Conservation (phyloP, 2,888 invertebrate genomes). For the Ectemnius continuus region DNA sequence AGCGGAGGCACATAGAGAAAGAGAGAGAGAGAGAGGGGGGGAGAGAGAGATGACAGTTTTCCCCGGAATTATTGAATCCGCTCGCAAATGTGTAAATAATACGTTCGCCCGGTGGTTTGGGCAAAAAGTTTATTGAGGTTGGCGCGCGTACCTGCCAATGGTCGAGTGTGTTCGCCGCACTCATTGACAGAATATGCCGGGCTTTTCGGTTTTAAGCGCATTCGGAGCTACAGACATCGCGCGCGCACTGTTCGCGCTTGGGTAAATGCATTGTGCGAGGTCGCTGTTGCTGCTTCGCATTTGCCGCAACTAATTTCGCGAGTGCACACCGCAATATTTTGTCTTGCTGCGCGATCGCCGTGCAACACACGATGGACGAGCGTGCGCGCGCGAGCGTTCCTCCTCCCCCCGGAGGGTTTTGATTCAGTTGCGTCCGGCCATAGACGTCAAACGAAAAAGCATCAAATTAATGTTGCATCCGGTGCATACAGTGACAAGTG, state of each 20-base stretch:
- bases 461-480: neutral
- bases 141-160: neutral
- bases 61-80: neutral
- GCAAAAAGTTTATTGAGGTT: neutral
- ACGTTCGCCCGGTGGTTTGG: neutral
- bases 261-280: neutral
- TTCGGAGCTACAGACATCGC: neutral
- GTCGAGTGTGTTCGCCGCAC: neutral
- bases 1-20: no score
- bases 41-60: neutral
- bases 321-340: neutral
- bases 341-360: slow-evolving; percentile 1
- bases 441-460: neutral
- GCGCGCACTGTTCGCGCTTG: neutral
- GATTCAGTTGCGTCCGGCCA: neutral
- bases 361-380: neutral
- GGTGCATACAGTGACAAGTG: neutral
- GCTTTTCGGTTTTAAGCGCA: slow-evolving; percentile 4
- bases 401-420: neutral
- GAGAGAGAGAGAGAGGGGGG: no score
- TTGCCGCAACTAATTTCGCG: slow-evolving; percentile 5
- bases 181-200: neutral
- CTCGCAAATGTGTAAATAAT: slow-evolving; percentile 2
- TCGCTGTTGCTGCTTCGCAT: neutral
- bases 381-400: neutral